Conservation (phyloP, 2,888 invertebrate genomes). For the Macroteleia sp. region DNA sequence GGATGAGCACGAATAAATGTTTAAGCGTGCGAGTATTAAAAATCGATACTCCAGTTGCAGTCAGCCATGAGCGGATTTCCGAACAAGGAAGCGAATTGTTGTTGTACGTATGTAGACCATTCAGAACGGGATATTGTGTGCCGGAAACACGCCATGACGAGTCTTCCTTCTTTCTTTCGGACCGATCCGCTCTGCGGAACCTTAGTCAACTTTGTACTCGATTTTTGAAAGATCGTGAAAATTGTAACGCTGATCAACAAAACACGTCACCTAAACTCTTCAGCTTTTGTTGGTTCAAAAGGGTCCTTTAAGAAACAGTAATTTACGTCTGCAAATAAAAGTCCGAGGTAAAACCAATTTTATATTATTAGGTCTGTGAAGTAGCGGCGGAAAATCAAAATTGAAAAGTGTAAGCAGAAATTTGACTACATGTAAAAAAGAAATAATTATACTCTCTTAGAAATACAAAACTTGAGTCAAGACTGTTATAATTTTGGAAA, state of each 20-base stretch:
- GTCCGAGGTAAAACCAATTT: too few relatives aligned
- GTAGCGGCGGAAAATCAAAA: too few relatives aligned
- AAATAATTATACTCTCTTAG: too few relatives aligned
- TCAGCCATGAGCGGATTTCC: constrained; percentile 63
- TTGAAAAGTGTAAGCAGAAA: too few relatives aligned
- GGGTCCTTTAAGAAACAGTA: too few relatives aligned
- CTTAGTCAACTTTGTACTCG: neutral
- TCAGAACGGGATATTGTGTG: constrained; percentile 51
- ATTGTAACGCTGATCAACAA: neutral
- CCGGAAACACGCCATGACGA: constrained; percentile 60
- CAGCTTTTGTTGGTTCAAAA: too few relatives aligned
- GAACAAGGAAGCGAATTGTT: constrained; percentile 46
- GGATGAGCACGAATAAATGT: constrained; percentile 43
- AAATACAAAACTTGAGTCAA: too few relatives aligned
- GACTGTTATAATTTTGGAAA: too few relatives aligned
- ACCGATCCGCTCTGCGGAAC: constrained; percentile 22
- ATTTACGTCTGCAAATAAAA: too few relatives aligned
- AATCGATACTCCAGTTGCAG: constrained; percentile 49
- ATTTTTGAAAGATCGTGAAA: neutral
- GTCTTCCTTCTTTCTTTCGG: constrained; percentile 44
- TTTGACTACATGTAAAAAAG: too few relatives aligned
- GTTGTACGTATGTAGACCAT: constrained; percentile 20
- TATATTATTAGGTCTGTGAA: too few relatives aligned
- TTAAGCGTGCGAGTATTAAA: constrained; percentile 48
- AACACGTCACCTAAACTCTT: too few relatives aligned